A percentile compares a stretch with the other conserved stretches of the same genome.
These are phyloP conservation scores for Mastigias papua DNA, from an alignment of 30 jellyfish, hydroid and myxozoan genomes.

Conservation along the genomic window DNA sequence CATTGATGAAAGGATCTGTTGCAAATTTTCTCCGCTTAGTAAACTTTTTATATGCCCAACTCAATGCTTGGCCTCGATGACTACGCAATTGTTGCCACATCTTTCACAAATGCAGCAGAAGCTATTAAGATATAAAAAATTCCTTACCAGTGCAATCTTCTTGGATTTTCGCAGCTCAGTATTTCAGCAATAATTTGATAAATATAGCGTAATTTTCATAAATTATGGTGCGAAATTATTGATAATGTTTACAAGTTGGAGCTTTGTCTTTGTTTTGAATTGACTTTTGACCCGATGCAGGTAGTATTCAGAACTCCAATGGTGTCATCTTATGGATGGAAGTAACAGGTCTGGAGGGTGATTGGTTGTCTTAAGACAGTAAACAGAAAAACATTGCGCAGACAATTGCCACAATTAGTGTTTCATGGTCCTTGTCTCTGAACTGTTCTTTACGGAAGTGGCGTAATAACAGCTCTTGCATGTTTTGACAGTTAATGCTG, in stretches of 20 bases:
- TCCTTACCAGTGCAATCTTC: slow-evolving; percentile 2
- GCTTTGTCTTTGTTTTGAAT: background rate
- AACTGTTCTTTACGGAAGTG: too few relatives aligned
- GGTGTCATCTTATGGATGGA: slow-evolving; percentile 27
- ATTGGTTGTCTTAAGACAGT: slow-evolving; percentile 2
- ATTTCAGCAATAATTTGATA: too few relatives aligned
- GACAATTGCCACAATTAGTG: background rate
- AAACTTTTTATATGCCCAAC: background rate
- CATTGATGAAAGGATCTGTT: background rate
- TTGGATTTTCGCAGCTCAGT: background rate
- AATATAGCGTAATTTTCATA: background rate
- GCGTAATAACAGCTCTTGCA: too few relatives aligned
- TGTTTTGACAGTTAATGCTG: too few relatives aligned
- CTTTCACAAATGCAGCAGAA: background rate
- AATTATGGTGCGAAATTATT: background rate
- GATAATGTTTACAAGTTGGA: background rate
- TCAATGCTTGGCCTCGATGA: too few relatives aligned
- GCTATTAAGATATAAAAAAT: background rate
- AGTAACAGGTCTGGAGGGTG: background rate
- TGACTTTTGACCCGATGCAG: slow-evolving; percentile 68
- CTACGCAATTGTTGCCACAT: background rate
- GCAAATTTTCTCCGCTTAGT: background rate
- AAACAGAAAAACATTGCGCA: background rate
- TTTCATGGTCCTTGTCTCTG: too few relatives aligned
- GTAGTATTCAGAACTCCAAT: slow-evolving; percentile 47